Base-by-base conservation (phyloP, 2,888 invertebrate genomes). In the Tachystola acroxantha region DNA sequence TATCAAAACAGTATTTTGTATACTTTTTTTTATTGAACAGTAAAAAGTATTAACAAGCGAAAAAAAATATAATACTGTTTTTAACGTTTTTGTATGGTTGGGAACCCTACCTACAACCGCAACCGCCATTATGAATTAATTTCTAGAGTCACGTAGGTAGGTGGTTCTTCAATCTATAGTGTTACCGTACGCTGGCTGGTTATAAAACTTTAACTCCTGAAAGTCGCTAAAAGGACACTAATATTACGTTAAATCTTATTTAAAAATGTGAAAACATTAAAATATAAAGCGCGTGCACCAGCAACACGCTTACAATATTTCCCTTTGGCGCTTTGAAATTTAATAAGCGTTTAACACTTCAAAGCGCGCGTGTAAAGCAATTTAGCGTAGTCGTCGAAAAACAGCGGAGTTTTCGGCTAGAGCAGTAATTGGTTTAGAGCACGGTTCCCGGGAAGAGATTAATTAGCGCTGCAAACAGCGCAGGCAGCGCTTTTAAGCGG, bases 291-390 rank as follows among this genome's bases (percentile, higher is more conserved):
- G 34, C 19, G 30, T 29, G 37, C 20, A 44, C 44, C 46, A 43
- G 50, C 51, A 50, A 53, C 57, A 52, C 48, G 54, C 61, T 64
- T 54, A 64, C 70, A 73, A 69, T 72, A 72, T 75, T 73, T 73
- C 72, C 71, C 72, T 76, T 70, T 72, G 63, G 72, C 66, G 74
- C 70, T 68, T 64, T 64, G 64, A 75, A 80, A 84, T 82, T 82
- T 82, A 85, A 85, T 84, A 84, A 80, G 66, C 81, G 75, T 67
- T 79, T 80, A 80, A 77, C 81, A 82, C 82, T 82, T 80, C 76
- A 81, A 78, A 78, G 82, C 74, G 54, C 63, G 63, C 64, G 72
- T 72, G 74, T 73, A 77, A 80, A 78, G 79, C 79, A 84, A 82
- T 82, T 82, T 80, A 68, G 71, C 69, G 67, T 70, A 71, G 71